Conservation (phyloP, 2,888 invertebrate species). For the Aethes cnicana region DNA sequence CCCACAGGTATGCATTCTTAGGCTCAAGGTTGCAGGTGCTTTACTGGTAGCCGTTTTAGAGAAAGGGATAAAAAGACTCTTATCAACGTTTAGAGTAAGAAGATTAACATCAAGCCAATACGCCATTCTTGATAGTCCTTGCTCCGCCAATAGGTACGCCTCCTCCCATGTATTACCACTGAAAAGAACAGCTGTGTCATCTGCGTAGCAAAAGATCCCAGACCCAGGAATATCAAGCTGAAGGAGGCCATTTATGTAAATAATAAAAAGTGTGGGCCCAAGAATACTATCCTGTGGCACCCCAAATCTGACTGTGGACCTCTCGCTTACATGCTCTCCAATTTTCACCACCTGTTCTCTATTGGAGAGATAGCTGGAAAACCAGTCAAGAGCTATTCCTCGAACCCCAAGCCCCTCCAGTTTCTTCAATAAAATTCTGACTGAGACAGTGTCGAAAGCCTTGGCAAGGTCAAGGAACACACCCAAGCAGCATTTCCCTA, state of each 20-base stretch:
- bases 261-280: slow-evolving; percentile 2
- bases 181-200: background rate
- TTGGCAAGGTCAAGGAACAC: slow-evolving; percentile 25
- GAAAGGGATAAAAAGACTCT: no score
- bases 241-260: background rate
- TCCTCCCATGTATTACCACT: no score
- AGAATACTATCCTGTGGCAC: slow-evolving; percentile 6
- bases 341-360: background rate
- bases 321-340: background rate
- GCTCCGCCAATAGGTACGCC: no score
- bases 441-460: no score
- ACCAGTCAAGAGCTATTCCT: background rate
- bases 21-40: no score
- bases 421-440: background rate
- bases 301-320: background rate
- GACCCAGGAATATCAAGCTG: background rate
- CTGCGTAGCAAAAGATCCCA: background rate
- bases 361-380: background rate
- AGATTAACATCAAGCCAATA: no score
- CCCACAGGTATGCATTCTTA: no score
- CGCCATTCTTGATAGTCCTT: no score
- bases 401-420: background rate
- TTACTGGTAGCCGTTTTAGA: no score
- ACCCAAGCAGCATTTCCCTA: slow-evolving; percentile 10
- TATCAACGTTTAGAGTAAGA: no score